These are phyloP conservation scores for Molorchus minor DNA, from an alignment of 2,888 invertebrate species.

Conservation along the genomic window DNA sequence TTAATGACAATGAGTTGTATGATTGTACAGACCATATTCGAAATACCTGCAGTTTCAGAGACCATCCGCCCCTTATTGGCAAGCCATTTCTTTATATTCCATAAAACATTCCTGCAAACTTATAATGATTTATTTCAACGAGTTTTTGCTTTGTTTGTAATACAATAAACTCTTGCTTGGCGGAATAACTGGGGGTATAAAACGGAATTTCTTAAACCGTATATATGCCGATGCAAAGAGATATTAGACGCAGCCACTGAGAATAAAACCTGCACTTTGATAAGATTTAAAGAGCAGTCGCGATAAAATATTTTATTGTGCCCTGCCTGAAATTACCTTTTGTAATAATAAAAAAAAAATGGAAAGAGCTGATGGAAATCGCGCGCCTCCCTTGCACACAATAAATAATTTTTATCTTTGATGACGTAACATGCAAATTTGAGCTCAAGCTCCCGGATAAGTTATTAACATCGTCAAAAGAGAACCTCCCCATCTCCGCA, in stretches of 20 bases:
- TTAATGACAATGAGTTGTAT: no score
- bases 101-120: no score
- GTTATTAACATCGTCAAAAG: slow-evolving; percentile 46
- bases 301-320: slow-evolving; percentile 55
- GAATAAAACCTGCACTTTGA: slow-evolving; percentile 43
- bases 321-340: slow-evolving; percentile 51
- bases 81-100: no score
- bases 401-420: slow-evolving; percentile 54
- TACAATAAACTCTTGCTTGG: background rate
- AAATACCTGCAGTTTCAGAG: no score
- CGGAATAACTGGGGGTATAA: slow-evolving; percentile 15
- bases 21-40: no score
- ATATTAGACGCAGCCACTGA: slow-evolving; percentile 42
- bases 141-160: slow-evolving; percentile 2
- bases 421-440: slow-evolving; percentile 48
- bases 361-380: slow-evolving; percentile 48
- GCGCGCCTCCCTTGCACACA: slow-evolving; percentile 40
- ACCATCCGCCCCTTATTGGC: no score
- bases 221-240: slow-evolving; percentile 38
- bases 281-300: slow-evolving; percentile 48
- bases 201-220: slow-evolving; percentile 26
- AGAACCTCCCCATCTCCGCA: slow-evolving; percentile 39
- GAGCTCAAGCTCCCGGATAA: slow-evolving; percentile 35
- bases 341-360: slow-evolving; percentile 54
- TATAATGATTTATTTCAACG: no score